Evolutionary conservation across 1,140 invertebrate species (phyloP), one percentile per base, ranked within the genome.

Genomic region (Drosophila bifasciata): DNA sequence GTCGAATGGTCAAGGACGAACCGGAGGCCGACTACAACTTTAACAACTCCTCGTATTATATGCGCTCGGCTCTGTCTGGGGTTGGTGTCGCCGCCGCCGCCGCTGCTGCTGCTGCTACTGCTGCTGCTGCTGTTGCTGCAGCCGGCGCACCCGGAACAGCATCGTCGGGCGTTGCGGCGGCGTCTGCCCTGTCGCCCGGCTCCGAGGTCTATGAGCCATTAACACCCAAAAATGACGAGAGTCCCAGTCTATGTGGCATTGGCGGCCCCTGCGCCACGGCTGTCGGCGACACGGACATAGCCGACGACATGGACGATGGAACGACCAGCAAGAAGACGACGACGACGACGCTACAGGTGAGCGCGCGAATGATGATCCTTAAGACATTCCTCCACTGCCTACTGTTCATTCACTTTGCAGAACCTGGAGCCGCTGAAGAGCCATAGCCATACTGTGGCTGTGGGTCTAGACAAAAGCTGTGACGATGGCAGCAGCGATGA

Each of bases 211-310:
- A 84, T 48, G 88, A 90, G 76, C 88, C 88, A 78, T 81, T 90
- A 84, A 90, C 88, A 88, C 88, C 88, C 58, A 90, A 88, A 67
- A 90, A 90, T 88, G 86, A 90, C 73, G 86, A 90, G 66, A 90
- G 81, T 90, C 76, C 86, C 39, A 90, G 86, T 90, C 71, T 90
- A 58, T 90, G 86, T 60, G 86, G 75, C 60, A 84, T 81, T 48
- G 78, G 61, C 78, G 78, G 78, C 48, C 59, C 74, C 23, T 69
- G 59, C 55, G 61, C 75, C 56, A 71, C 60, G 43, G 59, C 57
- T 61, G 79, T 66, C 73, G 74, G 63, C 77, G 76, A 66, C 61
- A 80, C 61, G 79, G 84, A 89, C 63, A 46, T 60, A 46, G 49
- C 66, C 49, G 86, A 90, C 56, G 83, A 90, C 57, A 90, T 90